Conservation (phyloP, 2,888 invertebrate genomes). For the Lithodes maja region DNA sequence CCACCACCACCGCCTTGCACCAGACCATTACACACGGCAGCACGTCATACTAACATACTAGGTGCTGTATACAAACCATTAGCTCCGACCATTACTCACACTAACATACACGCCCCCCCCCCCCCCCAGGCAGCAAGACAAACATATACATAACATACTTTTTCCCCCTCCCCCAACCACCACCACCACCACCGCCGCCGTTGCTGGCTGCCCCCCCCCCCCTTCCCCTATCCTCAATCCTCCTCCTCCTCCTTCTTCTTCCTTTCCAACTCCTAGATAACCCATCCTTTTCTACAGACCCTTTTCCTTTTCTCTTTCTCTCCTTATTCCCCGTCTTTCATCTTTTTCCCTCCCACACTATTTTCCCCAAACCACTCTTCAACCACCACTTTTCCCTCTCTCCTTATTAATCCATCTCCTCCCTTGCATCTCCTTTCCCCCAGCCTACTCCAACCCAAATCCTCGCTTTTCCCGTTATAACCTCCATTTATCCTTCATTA, state of each 20-base stretch:
- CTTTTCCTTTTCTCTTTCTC: no score
- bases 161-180: slow-evolving; percentile 36
- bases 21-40: slow-evolving; percentile 51
- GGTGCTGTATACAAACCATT: slow-evolving; percentile 64
- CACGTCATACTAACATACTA: slow-evolving; percentile 60
- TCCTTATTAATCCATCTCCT: background rate
- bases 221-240: background rate
- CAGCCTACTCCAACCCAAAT: background rate
- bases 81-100: slow-evolving; percentile 48
- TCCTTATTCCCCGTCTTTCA: no score
- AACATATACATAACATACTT: slow-evolving; percentile 56
- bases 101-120: slow-evolving; percentile 52
- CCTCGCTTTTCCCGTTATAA: no score
- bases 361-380: background rate
- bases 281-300: no score
- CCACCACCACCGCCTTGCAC: slow-evolving; percentile 38
- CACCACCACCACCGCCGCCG: background rate
- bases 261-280: background rate
- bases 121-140: slow-evolving; percentile 52
- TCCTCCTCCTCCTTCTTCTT: background rate
- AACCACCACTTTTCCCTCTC: background rate
- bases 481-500: no score
- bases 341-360: no score
- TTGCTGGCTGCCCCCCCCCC: background rate
- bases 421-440: background rate